A percentile compares a stretch with the other conserved stretches of the same genome.
Evolutionary conservation across 2,113 vertebrate species (phyloP).

Genomic region (Sclerurus mexicanus): DNA sequence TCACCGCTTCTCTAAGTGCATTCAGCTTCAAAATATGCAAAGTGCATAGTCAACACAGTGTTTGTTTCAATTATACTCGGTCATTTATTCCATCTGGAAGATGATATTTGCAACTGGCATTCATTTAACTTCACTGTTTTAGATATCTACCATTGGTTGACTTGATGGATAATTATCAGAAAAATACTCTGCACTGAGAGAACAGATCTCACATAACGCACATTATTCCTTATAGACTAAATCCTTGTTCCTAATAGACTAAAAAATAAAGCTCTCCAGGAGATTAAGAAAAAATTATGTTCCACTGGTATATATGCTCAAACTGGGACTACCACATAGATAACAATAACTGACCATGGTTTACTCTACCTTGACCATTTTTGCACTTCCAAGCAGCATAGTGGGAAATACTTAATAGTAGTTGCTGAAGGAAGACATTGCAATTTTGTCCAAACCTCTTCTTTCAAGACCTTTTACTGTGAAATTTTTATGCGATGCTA

Average conservation of each 20-base stretch:
- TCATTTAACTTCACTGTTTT: neutral
- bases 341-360: neutral
- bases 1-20: neutral
- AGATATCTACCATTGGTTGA: neutral
- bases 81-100: neutral
- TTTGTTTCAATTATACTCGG: neutral
- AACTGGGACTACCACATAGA: neutral
- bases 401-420: neutral
- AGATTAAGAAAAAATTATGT: neutral
- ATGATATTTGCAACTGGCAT: neutral
- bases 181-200: neutral
- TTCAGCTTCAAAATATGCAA: neutral
- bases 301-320: neutral
- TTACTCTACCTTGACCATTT: neutral
- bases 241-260: neutral
- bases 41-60: fast-evolving
- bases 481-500: neutral
- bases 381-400: neutral
- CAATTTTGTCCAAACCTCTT: neutral
- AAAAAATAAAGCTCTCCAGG: neutral
- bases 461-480: neutral
- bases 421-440: neutral
- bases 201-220: neutral
- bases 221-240: neutral
- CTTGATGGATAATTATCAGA: neutral